These are phyloP conservation scores for Festucalex cinctus DNA, from an alignment of 2,113 vertebrate species.

Conservation along the genomic window DNA sequence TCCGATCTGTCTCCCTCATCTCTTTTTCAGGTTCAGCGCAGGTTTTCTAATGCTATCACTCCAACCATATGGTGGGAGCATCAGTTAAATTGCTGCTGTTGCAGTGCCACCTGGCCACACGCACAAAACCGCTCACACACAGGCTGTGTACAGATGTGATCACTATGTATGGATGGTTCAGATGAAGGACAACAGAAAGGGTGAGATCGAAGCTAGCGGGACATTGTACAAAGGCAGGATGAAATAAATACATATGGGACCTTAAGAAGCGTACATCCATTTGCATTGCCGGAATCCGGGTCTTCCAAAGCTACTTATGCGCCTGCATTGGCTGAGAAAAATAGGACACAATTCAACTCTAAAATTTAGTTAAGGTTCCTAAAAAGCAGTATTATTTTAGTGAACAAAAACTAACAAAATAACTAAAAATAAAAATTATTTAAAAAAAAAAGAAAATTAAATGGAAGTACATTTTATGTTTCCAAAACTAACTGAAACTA, in stretches of 20 bases:
- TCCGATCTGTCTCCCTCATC: conserved; percentile 23
- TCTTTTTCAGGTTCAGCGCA: conserved; percentile 54
- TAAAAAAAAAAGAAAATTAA: too few species aligned
- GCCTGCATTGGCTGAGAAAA: conserved; percentile 15
- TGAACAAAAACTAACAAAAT: too few species aligned
- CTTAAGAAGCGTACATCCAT: conserved; percentile 1
- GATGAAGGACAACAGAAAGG: conserved; percentile 46
- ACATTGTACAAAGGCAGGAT: conserved; percentile 14
- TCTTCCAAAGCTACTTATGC: conserved; percentile 26
- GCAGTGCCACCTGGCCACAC: conserved; percentile 45
- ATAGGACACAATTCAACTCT: conserved; percentile 32
- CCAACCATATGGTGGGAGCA: conserved; percentile 66
- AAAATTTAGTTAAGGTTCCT: conserved; percentile 30
- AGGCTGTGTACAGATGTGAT: conserved; percentile 12
- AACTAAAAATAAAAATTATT: too few species aligned
- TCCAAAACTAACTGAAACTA: too few species aligned
- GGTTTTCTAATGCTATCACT: conserved; percentile 68
- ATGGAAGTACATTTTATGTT: too few species aligned
- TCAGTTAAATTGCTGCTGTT: conserved; percentile 70
- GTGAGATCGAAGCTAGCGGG: conserved; percentile 34
- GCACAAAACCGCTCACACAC: not conserved
- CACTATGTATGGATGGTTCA: conserved; percentile 33
- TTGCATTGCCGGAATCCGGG: not conserved
- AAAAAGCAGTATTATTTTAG: too few species aligned
- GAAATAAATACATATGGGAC: conserved; percentile 6